Base-by-base conservation (phyloP, 92 coral and sea anemone genomes). In the Palythoa grandiflora region DNA sequence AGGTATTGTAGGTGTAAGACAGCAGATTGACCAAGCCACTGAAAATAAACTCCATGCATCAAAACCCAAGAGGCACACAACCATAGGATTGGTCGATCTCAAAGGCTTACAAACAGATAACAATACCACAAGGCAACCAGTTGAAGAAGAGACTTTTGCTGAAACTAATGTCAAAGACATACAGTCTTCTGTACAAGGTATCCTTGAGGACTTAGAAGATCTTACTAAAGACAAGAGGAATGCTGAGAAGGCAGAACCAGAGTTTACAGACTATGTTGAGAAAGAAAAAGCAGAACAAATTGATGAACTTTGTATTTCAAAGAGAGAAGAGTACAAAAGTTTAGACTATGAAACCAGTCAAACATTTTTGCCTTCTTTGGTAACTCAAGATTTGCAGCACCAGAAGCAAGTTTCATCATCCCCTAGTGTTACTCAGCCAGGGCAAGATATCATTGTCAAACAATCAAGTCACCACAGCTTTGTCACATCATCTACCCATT, bases 11-110 rank as follows among this genome's bases (percentile, higher is more conserved):
- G 98, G 99, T 21, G 91, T 90, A 61, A 89, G 96, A 71, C 94
- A 94, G 59, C 96, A 96, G 88, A 92, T 93, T 87, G 95, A 96
- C 88, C 91, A 98, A 57, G 91, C 92, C 35, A 73, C 92, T 37
- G 93, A 87, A 75, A 89, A 71, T 36, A 89, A 91, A 55, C 83
- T 91, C 44, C 55, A 0, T 38, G 93, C 91, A 71, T 66, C 91
- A 50, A 97, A 95, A 73, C 96, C 93, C 79, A 97, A 97, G 80
- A 92, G 99, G 36, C 99, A 97, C 80, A 97, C 99, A 19, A 94
- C 99, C 3, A 94, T 95, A 72, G 98, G 99, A 60, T 93, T 95
- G 66, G 94, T 95, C 0, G 91, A 88, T 70, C 91, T 89, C 35
- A 85, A 90, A 65, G 86, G 59, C 16, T 28, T 28, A 6, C 61